These are phyloP conservation scores for Manis javanica DNA, from an alignment of 2,797 vertebrate genomes.

Conservation along the genomic window DNA sequence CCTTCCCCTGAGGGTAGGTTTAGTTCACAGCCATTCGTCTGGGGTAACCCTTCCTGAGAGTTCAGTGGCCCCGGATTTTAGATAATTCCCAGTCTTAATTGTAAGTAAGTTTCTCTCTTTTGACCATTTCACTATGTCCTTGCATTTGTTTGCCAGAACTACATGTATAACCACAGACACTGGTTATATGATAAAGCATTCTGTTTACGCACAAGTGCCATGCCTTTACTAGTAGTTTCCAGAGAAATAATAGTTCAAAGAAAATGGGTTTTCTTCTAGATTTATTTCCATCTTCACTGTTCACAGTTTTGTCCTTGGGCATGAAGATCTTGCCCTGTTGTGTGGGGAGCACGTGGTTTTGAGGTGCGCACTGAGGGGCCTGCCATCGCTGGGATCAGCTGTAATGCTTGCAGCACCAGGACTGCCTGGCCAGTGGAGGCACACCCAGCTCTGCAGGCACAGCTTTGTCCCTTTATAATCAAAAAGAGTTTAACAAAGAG, in stretches of 20 bases:
- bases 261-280: not conserved
- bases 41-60: not conserved
- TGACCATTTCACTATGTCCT: not conserved
- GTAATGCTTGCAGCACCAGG: not conserved
- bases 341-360: not conserved
- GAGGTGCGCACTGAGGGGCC: not conserved
- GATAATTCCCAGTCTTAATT: slow-evolving; percentile 65
- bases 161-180: slow-evolving; percentile 29
- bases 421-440: not conserved
- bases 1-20: not conserved
- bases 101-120: slow-evolving; percentile 35
- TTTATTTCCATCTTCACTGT: not conserved
- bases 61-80: not conserved
- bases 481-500: not conserved
- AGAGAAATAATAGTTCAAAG: not conserved
- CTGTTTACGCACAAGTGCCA: slow-evolving; percentile 4
- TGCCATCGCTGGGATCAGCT: not conserved
- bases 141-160: slow-evolving; percentile 10
- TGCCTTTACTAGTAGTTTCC: not conserved
- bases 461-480: slow-evolving; percentile 37
- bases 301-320: not conserved
- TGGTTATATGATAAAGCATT: not conserved
- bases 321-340: not conserved
- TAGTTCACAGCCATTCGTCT: not conserved
- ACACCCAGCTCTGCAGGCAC: not conserved